These are phyloP conservation scores for Larimichthys polyactis DNA, from an alignment of 2,113 vertebrate species.

Conservation along the genomic window DNA sequence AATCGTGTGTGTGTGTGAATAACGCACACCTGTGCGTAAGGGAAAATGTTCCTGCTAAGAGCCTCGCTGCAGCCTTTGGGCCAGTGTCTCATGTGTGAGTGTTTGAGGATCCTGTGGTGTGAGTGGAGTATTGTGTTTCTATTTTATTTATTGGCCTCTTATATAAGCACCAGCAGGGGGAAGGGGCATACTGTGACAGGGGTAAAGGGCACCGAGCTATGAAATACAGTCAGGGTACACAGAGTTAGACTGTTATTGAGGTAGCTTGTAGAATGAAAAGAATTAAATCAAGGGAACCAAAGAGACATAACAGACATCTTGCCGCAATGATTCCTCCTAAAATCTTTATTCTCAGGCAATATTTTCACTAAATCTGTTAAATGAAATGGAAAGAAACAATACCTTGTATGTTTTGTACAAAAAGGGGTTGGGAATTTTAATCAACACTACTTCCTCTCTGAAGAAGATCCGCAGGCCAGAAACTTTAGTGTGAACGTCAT, in stretches of 20 bases:
- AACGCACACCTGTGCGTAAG: conserved; percentile 51
- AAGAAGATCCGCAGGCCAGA: neutral
- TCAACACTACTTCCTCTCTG: neutral
- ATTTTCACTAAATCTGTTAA: neutral
- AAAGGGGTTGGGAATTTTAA: neutral
- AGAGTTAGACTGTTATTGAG: conserved; percentile 3
- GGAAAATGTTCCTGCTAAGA: conserved; percentile 59
- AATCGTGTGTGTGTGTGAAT: conserved; percentile 33
- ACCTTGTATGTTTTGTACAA: neutral
- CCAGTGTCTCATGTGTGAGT: conserved; percentile 62
- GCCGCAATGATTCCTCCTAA: neutral
- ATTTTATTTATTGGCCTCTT: conserved; percentile 80
- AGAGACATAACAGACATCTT: neutral
- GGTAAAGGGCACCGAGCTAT: conserved; percentile 65
- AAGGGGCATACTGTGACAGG: conserved; percentile 56
- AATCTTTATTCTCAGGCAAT: neutral
- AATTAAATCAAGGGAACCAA: neutral
- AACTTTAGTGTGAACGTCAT: neutral
- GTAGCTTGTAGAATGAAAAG: neutral
- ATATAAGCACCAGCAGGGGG: conserved; percentile 76
- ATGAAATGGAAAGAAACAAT: neutral
- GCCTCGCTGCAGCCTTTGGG: conserved; percentile 40
- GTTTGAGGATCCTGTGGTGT: conserved; percentile 64
- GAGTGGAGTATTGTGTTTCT: conserved; percentile 79
- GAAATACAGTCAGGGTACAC: conserved; percentile 55